These are phyloP conservation scores for Chinchilla lanigera DNA, from an alignment of 2,113 vertebrate species.

Conservation along the genomic window DNA sequence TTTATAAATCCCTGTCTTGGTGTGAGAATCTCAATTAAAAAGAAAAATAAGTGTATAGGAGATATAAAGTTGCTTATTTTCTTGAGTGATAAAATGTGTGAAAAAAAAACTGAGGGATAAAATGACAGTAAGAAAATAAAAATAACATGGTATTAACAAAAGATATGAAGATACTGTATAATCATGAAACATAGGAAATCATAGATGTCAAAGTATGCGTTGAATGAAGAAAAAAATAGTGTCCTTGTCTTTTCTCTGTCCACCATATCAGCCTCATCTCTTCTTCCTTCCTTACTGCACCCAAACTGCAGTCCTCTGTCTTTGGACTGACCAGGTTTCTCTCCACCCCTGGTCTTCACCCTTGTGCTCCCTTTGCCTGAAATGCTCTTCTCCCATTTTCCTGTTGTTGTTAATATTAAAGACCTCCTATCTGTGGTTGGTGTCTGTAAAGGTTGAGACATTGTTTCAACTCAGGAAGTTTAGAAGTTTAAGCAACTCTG, in stretches of 20 bases:
- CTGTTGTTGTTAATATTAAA: conserved; percentile 51
- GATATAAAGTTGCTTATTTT: background rate
- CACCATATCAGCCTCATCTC: background rate
- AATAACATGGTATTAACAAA: background rate
- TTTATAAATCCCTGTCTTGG: background rate
- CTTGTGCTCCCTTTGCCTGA: background rate
- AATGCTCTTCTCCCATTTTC: conserved; percentile 33
- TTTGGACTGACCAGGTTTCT: background rate
- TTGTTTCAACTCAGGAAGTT: no score
- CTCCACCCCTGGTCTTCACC: background rate
- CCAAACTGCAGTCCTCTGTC: no score
- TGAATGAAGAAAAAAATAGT: background rate
- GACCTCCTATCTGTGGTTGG: background rate
- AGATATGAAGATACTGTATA: conserved; percentile 8
- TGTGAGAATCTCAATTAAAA: background rate
- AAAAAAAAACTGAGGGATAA: conserved; percentile 52
- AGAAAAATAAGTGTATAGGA: background rate
- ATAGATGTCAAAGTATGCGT: background rate
- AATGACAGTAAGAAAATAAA: background rate
- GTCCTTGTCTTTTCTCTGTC: background rate
- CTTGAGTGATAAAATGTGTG: background rate
- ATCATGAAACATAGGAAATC: background rate
- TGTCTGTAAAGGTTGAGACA: no score
- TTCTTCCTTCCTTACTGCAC: background rate
- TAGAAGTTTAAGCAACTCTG: no score